phyloP scores from a whole-genome alignment of 2,888 invertebrate genomes.

The Drosophila nr. fundita region DNA sequence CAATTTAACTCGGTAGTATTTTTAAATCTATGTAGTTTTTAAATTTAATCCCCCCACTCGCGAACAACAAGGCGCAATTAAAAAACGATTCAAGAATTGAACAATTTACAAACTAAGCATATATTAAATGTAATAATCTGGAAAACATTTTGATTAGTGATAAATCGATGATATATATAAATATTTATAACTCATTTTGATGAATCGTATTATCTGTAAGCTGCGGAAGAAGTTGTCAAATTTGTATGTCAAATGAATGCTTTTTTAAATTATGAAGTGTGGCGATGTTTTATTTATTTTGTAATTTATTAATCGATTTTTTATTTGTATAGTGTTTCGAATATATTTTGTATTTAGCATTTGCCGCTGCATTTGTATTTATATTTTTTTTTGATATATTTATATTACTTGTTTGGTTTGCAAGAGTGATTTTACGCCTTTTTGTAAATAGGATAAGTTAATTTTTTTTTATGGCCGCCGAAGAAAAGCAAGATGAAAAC shows the following conservation, averaged over 20 bases:
- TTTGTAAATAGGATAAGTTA: slow-evolving; percentile 73
- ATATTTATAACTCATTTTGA: slow-evolving; percentile 6
- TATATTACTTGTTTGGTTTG: slow-evolving; percentile 33
- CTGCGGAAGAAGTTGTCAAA: slow-evolving; percentile 4
- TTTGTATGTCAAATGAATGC: slow-evolving; percentile 8
- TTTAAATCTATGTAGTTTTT: slow-evolving; percentile 69
- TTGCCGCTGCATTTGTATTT: slow-evolving; percentile 24
- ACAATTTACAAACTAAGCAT: slow-evolving; percentile 45
- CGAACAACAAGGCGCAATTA: slow-evolving; percentile 62
- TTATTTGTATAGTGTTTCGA: neutral
- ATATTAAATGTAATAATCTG: slow-evolving; percentile 28
- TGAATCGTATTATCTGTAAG: slow-evolving; percentile 2
- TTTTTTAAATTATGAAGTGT: slow-evolving; percentile 15
- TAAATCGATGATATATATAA: neutral
- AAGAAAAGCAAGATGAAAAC: slow-evolving; percentile 23
- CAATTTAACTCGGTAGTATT: slow-evolving; percentile 66
- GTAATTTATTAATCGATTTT: slow-evolving; percentile 1
- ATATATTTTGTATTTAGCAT: slow-evolving; percentile 23
- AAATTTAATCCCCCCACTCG: slow-evolving; percentile 49
- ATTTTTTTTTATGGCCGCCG: slow-evolving; percentile 52
- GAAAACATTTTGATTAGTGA: slow-evolving; percentile 25
- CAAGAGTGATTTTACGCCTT: slow-evolving; percentile 37
- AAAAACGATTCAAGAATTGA: slow-evolving; percentile 43
- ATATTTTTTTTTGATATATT: slow-evolving; percentile 49
- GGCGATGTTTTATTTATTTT: neutral